A percentile compares a stretch with the other conserved stretches of the same genome.
phyloP scores from a whole-genome alignment of 2,888 invertebrate genomes.

The Lasioglossum zephyrum region DNA sequence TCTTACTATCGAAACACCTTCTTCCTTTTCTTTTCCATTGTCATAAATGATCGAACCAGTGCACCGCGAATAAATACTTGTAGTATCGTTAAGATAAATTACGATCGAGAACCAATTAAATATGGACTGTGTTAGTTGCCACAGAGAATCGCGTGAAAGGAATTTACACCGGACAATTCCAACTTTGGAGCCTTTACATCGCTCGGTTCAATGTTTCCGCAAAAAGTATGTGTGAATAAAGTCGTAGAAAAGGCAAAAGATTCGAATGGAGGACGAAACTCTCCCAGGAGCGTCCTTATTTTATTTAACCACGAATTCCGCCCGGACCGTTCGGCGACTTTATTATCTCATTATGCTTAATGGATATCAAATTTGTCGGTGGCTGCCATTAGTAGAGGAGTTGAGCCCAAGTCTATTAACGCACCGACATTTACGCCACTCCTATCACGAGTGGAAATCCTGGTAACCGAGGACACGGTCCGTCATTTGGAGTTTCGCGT shows the following conservation, averaged over 20 bases:
- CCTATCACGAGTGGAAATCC: constrained; percentile 57
- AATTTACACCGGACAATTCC: neutral
- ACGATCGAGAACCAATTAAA: no score
- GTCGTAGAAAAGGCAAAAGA: neutral
- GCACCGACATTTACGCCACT: constrained; percentile 56
- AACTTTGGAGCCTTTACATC: neutral
- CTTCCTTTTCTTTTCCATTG: no score
- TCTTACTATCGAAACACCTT: no score
- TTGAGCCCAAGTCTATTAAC: constrained; percentile 59
- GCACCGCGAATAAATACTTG: no score
- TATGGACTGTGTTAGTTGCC: constrained; percentile 8
- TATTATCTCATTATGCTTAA: constrained; percentile 60
- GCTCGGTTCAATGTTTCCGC: no score
- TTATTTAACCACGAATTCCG: constrained; percentile 45
- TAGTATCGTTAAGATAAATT: no score
- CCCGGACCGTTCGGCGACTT: constrained; percentile 39
- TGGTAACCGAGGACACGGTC: constrained; percentile 56
- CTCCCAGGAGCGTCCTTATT: constrained; percentile 33
- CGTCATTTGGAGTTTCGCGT: constrained; percentile 61
- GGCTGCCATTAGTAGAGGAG: constrained; percentile 47
- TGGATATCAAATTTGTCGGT: constrained; percentile 62
- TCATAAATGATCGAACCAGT: no score
- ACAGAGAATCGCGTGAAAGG: neutral
- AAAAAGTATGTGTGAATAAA: neutral
- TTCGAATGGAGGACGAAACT: neutral